Evolutionary conservation across 2,888 invertebrate species (phyloP).

Genomic region (Sinopyrophorus schimmeli): DNA sequence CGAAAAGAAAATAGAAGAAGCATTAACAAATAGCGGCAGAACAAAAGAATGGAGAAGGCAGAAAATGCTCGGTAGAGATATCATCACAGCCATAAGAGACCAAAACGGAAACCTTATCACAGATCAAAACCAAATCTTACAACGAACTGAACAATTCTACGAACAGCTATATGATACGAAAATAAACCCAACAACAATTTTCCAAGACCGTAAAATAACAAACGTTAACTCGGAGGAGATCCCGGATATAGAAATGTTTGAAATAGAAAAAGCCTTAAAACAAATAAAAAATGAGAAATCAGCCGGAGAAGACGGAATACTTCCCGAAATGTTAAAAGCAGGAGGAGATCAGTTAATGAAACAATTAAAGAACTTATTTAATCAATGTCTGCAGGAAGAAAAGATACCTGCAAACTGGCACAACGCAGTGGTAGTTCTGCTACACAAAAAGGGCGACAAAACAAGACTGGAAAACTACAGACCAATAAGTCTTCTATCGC

Average conservation of each 20-base stretch:
- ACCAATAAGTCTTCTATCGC: conserved; percentile 20
- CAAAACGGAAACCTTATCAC: not conserved
- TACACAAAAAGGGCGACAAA: conserved; percentile 22
- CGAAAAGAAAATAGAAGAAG: conserved; percentile 9
- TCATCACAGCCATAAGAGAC: conserved; percentile 3
- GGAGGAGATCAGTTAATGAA: not conserved
- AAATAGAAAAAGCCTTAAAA: too few relatives aligned
- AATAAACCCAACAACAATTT: not conserved
- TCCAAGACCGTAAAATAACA: not conserved
- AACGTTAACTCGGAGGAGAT: conserved; percentile 2
- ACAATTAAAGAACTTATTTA: not conserved
- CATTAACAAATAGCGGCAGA: not conserved
- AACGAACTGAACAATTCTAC: conserved; percentile 5
- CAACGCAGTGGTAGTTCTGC: conserved; percentile 15
- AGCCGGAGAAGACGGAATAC: not conserved
- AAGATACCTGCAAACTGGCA: conserved; percentile 17
- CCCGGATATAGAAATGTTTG: not conserved
- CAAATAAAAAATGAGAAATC: not conserved
- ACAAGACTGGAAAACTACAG: conserved; percentile 21
- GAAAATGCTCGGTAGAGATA: not conserved
- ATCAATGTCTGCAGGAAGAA: not conserved
- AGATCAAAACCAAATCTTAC: not conserved
- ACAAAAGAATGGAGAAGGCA: conserved; percentile 2
- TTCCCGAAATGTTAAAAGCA: conserved; percentile 1
- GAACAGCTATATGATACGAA: not conserved